A percentile compares a stretch with the other conserved stretches of the same genome.
Evolutionary conservation across 2,113 vertebrate genomes (phyloP).

Genomic region (Myotis yumanensis): DNA sequence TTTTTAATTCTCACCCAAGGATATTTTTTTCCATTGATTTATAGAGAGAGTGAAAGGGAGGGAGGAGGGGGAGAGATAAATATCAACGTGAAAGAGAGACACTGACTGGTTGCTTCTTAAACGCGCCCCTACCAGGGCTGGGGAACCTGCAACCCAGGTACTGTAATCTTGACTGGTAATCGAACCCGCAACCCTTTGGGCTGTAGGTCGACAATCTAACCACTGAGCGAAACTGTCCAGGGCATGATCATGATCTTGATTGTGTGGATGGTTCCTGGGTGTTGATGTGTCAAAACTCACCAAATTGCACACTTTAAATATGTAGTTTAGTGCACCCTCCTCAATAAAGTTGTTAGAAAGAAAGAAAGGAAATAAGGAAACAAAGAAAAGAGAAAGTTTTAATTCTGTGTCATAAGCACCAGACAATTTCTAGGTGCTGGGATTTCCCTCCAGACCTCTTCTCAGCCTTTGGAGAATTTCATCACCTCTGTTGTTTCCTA

Average conservation of each 20-base stretch:
- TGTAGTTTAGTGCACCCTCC: background rate
- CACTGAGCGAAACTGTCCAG: no score
- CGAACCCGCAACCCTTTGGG: no score
- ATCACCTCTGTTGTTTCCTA: background rate
- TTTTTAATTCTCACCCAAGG: no score
- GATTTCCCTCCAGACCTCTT: background rate
- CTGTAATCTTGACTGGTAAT: no score
- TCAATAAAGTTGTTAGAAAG: background rate
- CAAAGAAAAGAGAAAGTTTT: background rate
- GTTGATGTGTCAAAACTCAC: background rate
- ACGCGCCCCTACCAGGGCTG: no score
- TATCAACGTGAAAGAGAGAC: no score
- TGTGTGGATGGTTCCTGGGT: background rate
- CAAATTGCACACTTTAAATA: background rate
- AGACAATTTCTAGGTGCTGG: background rate
- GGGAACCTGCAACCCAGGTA: no score
- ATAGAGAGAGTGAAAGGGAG: no score
- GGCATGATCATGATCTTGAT: background rate
- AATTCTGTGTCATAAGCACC: rapidly evolving
- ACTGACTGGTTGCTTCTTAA: no score
- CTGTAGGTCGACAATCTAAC: no score
- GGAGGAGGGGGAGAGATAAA: no score
- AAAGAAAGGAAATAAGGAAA: background rate
- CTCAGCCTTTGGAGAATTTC: background rate
- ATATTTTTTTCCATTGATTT: no score